Base-by-base conservation (phyloP, 2,113 vertebrate species). In the Pavo muticus region DNA sequence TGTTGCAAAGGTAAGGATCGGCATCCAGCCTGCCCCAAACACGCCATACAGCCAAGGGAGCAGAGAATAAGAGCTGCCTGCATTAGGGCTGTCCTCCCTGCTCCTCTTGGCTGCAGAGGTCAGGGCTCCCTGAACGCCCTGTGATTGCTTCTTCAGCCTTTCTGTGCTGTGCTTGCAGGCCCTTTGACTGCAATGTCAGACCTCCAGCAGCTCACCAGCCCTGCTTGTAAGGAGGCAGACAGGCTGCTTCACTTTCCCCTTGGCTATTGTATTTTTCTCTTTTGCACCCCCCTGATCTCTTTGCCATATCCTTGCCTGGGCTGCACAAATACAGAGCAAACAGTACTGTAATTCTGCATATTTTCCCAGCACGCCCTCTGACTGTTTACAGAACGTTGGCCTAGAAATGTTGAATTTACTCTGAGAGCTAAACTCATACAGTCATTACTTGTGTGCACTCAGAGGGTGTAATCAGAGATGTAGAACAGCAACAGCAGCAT, bases 351-450 rank as follows among this genome's bases (percentile, higher is more conserved):
- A 17, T n/a, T 11, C 35, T 11, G 68, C n/a, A 3, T 78, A 9
- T 70, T 88, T 89, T 91, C 44, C 50, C 60, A 85, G 65, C 56
- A 18, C 20, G 30, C 50, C 48, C 78, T 82, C 76, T 78, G 85
- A 71, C 77, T 92, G 3, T 80, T 97, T 95, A 84, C 61, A 21
- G 83, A 76, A 82, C 3, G 2, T 19, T 72, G 64, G 56, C 70
- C 32, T 40, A 42, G 69, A 94, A 69, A 90, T 75, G 63, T 56
- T 71, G 59, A 61, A 79, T 94, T 84, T 93, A 72, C 70, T 95
- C n/a, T 6, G 42, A 73, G 85, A 95, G 76, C 75, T 80, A 63
- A 94, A 67, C 15, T 60, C 90, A 4, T 82, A 79, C 0, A 4
- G 40, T 77, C 91, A 20, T 94, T 91, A 47, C 78, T 88, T 90